phyloP scores from a whole-genome alignment of 2,888 invertebrate species.

The Drosophila formosana region DNA sequence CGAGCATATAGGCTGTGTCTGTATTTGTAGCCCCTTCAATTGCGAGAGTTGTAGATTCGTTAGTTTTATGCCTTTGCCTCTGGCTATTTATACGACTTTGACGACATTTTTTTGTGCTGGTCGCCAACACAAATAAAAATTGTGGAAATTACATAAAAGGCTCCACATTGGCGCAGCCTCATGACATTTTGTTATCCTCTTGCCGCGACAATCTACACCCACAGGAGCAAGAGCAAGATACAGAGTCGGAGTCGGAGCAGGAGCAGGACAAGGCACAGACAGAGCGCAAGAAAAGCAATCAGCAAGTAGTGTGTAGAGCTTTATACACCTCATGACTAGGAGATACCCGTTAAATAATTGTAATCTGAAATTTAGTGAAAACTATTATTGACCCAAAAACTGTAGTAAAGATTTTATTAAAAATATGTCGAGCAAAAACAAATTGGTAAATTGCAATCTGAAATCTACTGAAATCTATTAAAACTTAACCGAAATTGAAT shows the following conservation, averaged over 20 bases:
- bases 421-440: too few relatives aligned
- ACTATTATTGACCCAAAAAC: too few relatives aligned
- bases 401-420: too few relatives aligned
- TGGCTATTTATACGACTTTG: slow-evolving; percentile 48
- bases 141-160: slow-evolving; percentile 74
- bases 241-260: neutral
- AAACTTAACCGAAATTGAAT: too few relatives aligned
- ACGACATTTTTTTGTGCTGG: slow-evolving; percentile 25
- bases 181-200: slow-evolving; percentile 76
- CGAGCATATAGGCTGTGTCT: slow-evolving; percentile 6
- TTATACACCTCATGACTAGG: slow-evolving; percentile 7
- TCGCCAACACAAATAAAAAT: slow-evolving; percentile 64
- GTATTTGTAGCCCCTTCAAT: slow-evolving; percentile 14
- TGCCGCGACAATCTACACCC: slow-evolving; percentile 28
- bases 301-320: slow-evolving; percentile 5
- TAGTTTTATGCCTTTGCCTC: slow-evolving; percentile 39
- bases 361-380: too few relatives aligned
- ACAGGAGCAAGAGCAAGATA: slow-evolving; percentile 20
- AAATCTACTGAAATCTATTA: too few relatives aligned
- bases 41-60: slow-evolving; percentile 31
- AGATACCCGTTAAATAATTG: slow-evolving; percentile 9
- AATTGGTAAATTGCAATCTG: too few relatives aligned
- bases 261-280: neutral
- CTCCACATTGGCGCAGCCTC: slow-evolving; percentile 77
- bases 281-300: slow-evolving; percentile 47